These are phyloP conservation scores for Phyllotreta cruciferae DNA, from an alignment of 2,888 invertebrate genomes.

Conservation along the genomic window DNA sequence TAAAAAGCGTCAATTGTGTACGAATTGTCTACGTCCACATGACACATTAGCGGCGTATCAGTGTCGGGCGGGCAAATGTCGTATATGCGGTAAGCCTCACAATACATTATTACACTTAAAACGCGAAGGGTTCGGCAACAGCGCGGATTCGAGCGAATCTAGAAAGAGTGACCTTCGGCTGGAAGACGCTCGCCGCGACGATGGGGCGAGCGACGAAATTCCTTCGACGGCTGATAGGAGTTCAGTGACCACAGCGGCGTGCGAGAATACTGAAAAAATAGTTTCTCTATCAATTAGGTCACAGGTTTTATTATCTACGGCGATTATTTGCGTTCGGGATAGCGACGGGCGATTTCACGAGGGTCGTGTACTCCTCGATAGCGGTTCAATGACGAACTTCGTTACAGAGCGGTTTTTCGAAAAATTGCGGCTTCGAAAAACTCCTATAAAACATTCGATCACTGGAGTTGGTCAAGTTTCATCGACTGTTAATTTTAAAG, in stretches of 20 bases:
- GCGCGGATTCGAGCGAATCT: no score
- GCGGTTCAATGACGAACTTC: conserved; percentile 11
- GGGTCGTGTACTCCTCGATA: conserved; percentile 10
- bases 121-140: no score
- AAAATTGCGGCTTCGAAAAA: no score
- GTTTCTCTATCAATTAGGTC: no score
- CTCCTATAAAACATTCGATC: no score
- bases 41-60: background rate
- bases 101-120: background rate
- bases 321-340: conserved; percentile 7
- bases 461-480: no score
- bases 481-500: no score
- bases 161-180: background rate
- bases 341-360: conserved; percentile 1
- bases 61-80: background rate
- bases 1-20: background rate
- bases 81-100: background rate
- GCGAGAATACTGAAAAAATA: no score
- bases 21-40: conserved; percentile 10
- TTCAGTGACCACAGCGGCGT: background rate
- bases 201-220: no score
- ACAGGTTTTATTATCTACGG: conserved; percentile 13
- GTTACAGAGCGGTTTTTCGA: background rate
- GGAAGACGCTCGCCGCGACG: no score
- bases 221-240: no score